Evolutionary conservation across 2,888 invertebrate genomes (phyloP).

Genomic region (Caenorhabditis uteleia): DNA sequence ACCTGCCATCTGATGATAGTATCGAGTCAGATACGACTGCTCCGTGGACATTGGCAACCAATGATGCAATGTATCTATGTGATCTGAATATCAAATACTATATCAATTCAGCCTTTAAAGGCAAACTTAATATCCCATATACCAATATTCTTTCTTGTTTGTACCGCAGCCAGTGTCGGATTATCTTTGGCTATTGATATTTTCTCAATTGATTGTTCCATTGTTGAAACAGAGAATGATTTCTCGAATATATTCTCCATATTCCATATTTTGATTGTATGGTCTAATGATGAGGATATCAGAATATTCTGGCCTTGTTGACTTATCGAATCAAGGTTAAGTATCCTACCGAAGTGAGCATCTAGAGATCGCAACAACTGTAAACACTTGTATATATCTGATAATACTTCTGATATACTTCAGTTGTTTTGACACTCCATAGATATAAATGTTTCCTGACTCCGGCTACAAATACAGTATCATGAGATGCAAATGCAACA

Average conservation of each 20-base stretch:
- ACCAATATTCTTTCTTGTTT: conserved; percentile 91
- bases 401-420: conserved; percentile 66
- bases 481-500: conserved; percentile 86
- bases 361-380: conserved; percentile 87
- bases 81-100: conserved; percentile 26
- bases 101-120: background rate
- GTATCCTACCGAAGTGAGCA: conserved; percentile 94
- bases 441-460: conserved; percentile 92
- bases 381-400: background rate
- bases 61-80: conserved; percentile 58
- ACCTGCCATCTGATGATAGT: conserved; percentile 53
- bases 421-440: conserved; percentile 78
- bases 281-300: conserved; percentile 94
- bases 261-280: conserved; percentile 94
- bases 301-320: conserved; percentile 78
- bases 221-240: conserved; percentile 91
- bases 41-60: conserved; percentile 63
- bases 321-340: conserved; percentile 85
- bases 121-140: conserved; percentile 76
- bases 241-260: conserved; percentile 98
- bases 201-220: conserved; percentile 91
- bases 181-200: conserved; percentile 77
- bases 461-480: conserved; percentile 91
- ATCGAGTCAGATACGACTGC: conserved; percentile 60
- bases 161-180: conserved; percentile 83